Evolutionary conservation across 1,140 invertebrate species (phyloP).

Genomic region (Panulirus ornatus): DNA sequence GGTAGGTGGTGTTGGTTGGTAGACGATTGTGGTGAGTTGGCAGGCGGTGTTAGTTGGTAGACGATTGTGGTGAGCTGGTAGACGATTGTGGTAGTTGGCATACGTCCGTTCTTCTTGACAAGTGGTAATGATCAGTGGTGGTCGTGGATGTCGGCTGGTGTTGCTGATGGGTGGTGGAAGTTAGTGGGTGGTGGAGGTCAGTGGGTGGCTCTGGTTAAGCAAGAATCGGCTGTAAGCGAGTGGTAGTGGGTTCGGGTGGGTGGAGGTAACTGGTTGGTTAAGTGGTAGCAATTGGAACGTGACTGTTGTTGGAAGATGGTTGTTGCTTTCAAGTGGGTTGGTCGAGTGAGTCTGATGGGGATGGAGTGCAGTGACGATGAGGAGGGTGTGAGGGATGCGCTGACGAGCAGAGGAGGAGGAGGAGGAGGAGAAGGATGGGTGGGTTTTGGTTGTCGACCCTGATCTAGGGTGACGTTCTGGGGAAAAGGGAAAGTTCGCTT

Average conservation of each 20-base stretch:
- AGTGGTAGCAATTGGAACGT: background rate
- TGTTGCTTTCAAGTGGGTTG: too few relatives aligned
- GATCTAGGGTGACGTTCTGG: too few relatives aligned
- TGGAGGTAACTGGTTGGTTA: background rate
- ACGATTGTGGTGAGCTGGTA: background rate
- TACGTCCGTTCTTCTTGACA: background rate
- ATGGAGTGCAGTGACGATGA: too few relatives aligned
- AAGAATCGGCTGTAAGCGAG: too few relatives aligned
- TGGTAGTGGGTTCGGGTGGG: background rate
- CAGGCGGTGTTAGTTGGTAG: background rate
- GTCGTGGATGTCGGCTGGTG: background rate
- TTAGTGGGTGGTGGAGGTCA: too few relatives aligned
- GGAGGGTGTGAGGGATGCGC: background rate
- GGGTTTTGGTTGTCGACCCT: too few relatives aligned
- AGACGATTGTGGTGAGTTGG: background rate
- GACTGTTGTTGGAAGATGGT: slow-evolving; percentile 5
- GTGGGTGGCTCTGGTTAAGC: too few relatives aligned
- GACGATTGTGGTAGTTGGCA: background rate
- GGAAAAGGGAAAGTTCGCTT: too few relatives aligned
- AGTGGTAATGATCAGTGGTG: too few relatives aligned
- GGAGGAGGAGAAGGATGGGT: slow-evolving; percentile 9
- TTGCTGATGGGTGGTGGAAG: slow-evolving; percentile 17
- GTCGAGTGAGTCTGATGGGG: too few relatives aligned
- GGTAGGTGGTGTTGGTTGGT: background rate
- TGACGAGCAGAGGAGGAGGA: too few relatives aligned